Evolutionary conservation across 2,888 invertebrate genomes (phyloP), one percentile per base, ranked within the genome.

Genomic region (Unio delphinus): DNA sequence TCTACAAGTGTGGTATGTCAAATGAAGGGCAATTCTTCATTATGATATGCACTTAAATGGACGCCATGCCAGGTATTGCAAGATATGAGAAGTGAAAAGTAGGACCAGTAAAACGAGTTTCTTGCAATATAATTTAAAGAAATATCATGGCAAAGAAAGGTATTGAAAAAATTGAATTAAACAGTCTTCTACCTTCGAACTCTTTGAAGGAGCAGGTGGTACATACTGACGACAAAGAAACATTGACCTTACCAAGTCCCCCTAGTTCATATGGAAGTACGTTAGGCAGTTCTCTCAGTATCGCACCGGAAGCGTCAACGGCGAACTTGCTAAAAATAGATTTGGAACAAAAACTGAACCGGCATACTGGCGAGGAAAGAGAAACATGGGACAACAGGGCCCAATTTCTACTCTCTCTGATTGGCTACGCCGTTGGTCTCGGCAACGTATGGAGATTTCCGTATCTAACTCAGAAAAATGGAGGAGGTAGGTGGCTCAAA

Each of bases 371-470:
- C 0, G 83, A 83, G 61, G 83, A 84, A 67, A 65, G 86, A 54
- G 86, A 82, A 17, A 80, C 83, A 0, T 86, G 86, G 86, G 83
- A 83, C 64, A 86, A 80, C 69, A 65, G 83, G 45, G 82, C 80
- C 0, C 82, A 86, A 67, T 86, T 86, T 72, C 67, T 85, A 28
- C 72, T 86, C 26, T 84, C 84, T 4, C 72, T 86, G 66, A 76
- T 84, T 59, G 86, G 86, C 20, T 86, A 84, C 71, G 86, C 86
- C 54, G 86, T 86, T 3, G 86, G 86, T 1, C 79, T 86, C 15
- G 86, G 86, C 8, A 86, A 86, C 65, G 86, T 86, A 15, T 86
- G 86, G 86, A 69, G 86, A 55, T 86, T 86, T 65, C 86, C 86
- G 3, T 86, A 86, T 69, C 71, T 86, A 7, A 84, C 84, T 8